Conservation (phyloP, 2,113 vertebrate genomes). For the Aptenodytes forsteri region DNA sequence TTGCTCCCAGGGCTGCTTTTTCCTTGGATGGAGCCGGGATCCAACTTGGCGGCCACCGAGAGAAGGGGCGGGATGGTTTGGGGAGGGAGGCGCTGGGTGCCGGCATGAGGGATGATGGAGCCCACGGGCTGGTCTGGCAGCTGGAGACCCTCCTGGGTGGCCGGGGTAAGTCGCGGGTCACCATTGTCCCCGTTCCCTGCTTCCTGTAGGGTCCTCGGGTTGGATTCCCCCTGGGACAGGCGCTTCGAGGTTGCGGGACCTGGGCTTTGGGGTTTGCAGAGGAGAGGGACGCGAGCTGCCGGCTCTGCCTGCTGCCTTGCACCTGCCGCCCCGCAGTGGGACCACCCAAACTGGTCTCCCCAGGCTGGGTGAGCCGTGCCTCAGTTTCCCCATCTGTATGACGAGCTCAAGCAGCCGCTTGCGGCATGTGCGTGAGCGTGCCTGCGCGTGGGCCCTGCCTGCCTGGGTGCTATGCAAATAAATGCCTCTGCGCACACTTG, state of each 20-base stretch:
- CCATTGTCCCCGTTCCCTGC: fast-evolving
- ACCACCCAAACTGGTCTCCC: not conserved
- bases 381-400: not conserved
- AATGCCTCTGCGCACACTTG: not conserved
- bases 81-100: no score
- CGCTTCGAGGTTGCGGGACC: fast-evolving
- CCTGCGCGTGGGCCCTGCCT: not conserved
- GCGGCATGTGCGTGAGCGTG: not conserved
- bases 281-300: not conserved
- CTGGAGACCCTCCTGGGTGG: not conserved
- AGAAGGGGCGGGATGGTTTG: not conserved
- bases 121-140: not conserved
- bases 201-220: no score
- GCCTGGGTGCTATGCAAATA: not conserved
- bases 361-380: not conserved
- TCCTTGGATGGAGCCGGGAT: not conserved
- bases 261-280: not conserved
- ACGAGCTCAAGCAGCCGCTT: not conserved
- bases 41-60: fast-evolving
- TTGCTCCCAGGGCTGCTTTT: not conserved
- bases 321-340: fast-evolving
- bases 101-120: not conserved
- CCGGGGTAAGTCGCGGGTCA: not conserved
- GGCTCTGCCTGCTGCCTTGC: not conserved
- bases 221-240: fast-evolving